Conservation (phyloP, 2,888 invertebrate species). For the Electrophaes corylata region DNA sequence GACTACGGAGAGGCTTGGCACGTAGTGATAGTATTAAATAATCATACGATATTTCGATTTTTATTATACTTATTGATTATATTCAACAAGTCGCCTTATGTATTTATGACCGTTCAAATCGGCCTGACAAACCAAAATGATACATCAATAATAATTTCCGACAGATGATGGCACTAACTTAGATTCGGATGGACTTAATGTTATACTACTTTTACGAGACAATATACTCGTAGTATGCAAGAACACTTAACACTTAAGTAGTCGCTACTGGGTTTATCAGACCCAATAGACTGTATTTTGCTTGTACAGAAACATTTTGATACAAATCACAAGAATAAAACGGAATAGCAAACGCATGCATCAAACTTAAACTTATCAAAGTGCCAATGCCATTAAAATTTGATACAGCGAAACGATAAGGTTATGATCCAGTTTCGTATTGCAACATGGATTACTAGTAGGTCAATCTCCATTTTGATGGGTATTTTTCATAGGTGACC, state of each 20-base stretch:
- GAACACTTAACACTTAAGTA: neutral
- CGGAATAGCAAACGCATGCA: neutral
- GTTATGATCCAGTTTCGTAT: conserved; percentile 35
- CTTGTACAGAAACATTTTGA: neutral
- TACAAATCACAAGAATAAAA: neutral
- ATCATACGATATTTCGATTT: conserved; percentile 19
- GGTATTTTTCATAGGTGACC: conserved; percentile 45
- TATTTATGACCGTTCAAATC: neutral
- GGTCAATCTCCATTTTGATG: conserved; percentile 35
- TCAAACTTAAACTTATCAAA: conserved; percentile 14
- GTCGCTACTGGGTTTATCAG: too few species aligned
- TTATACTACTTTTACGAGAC: neutral
- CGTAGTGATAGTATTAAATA: conserved; percentile 42
- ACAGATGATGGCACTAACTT: neutral
- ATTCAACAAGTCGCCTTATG: neutral
- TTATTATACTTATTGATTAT: neutral
- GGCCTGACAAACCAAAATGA: neutral
- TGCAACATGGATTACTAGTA: conserved; percentile 39
- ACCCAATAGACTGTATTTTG: too few species aligned
- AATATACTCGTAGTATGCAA: neutral
- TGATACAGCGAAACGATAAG: conserved; percentile 37
- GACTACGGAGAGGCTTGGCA: conserved; percentile 45
- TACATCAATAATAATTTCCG: neutral
- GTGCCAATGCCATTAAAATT: conserved; percentile 34
- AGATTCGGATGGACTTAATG: neutral